Evolutionary conservation across 2,888 invertebrate species (phyloP), one percentile per base, ranked within the genome.

Genomic region (Ephialtes manifestator): DNA sequence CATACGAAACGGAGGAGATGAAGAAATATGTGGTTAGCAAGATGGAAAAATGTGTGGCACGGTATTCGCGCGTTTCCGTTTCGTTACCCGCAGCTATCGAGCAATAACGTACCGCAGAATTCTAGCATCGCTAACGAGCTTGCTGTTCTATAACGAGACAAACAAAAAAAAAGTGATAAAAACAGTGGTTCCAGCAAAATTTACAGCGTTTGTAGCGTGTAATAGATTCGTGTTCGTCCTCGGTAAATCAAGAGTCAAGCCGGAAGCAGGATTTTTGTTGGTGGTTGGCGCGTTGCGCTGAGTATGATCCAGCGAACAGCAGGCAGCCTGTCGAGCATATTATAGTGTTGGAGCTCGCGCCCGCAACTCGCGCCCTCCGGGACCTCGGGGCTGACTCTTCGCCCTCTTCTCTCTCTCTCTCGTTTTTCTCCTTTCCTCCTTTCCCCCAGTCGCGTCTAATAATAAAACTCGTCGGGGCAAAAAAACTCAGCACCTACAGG

Each of bases 191-290:
- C 11, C 18, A 70, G 76, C 39, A 39, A 65, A 83, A 83, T 83
- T 80, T 72, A 80, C 76, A 75, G 65, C 81, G 48, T 75, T 83
- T 71, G 76, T 67, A 77, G 48, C 58, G 76, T 84, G 67, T 81
- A 60, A 81, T 77, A 72, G 70, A 83, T 81, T 76, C 51, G 71
- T 78, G 72, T 71, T 79, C 31, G 68, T 68, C 24, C 75, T 63
- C 72, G 71, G 75, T 82, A 68, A 85, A 83, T 77, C 58, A 75
- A 67, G 55, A 79, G 78, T 71, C 78, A 60, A 79, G 63, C 63
- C 60, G 75, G 74, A 77, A 84, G 75, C 79, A 68, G 72, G 74
- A 81, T 81, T 81, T 78, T 81, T 86, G 81, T 77, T 43, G 65
- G 72, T 77, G 83, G 76, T 79, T 79, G 78, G 81, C 58, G 74